phyloP scores from a whole-genome alignment of 2,113 vertebrate genomes.

The Sorex fumeus region DNA sequence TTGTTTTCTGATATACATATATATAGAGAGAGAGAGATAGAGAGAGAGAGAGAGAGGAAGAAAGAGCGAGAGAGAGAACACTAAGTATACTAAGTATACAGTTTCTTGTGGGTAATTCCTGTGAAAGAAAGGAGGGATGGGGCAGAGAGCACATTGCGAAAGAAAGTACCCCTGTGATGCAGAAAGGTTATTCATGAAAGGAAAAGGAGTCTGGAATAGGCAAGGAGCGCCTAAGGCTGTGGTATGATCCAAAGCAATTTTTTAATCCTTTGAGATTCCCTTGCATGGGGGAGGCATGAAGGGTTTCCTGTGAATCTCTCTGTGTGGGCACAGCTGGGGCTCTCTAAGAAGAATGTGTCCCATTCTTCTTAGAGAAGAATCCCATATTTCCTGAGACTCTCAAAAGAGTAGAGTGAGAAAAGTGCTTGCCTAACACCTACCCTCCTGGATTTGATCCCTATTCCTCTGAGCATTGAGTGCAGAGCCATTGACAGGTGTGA shows the following conservation, averaged over 20 bases:
- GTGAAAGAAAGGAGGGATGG: not conserved
- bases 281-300: rapidly evolving
- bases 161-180: not conserved
- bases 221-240: not conserved
- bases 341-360: not conserved
- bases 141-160: not conserved
- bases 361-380: no score
- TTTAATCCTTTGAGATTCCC: not conserved
- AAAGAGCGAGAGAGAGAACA: no score
- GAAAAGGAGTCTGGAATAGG: not conserved
- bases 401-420: no score
- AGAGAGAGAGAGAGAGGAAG: no score
- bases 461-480: no score
- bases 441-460: no score
- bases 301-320: no score
- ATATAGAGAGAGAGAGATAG: no score
- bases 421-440: no score
- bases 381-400: no score
- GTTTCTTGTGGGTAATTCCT: not conserved
- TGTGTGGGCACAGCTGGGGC: not conserved
- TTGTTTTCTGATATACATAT: not conserved
- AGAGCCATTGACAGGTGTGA: no score
- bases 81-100: not conserved
- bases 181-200: not conserved
- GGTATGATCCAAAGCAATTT: no score